A percentile compares a stretch with the other conserved stretches of the same genome.
Conservation (phyloP, 1,140 invertebrate genomes). For the Rhyzopertha dominica region DNA sequence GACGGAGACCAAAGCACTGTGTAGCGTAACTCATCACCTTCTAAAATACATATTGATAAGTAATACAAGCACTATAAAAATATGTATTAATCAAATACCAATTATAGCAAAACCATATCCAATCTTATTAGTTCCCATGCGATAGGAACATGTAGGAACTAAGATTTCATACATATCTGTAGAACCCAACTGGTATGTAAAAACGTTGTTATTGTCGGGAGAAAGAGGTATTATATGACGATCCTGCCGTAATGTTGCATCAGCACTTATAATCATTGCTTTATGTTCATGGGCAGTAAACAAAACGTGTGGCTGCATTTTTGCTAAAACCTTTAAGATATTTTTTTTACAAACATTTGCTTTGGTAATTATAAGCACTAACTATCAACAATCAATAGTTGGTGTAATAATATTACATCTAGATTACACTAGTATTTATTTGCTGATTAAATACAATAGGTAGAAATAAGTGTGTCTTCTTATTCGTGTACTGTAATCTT, state of each 20-base stretch:
- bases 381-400: too few species aligned
- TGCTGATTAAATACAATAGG: too few species aligned
- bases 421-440: too few species aligned
- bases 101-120: slow-evolving; percentile 80
- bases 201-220: slow-evolving; percentile 48
- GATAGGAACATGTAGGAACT: slow-evolving; percentile 90
- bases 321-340: slow-evolving; percentile 55
- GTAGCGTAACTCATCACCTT: slow-evolving; percentile 37
- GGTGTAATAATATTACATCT: too few species aligned
- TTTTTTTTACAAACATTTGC: too few species aligned
- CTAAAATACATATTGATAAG: slow-evolving; percentile 19
- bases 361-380: too few species aligned
- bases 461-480: too few species aligned
- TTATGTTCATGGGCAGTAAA: slow-evolving; percentile 83
- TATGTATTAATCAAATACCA: slow-evolving; percentile 51
- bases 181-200: slow-evolving; percentile 47
- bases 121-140: slow-evolving; percentile 82
- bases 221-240: slow-evolving; percentile 47
- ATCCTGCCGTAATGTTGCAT: slow-evolving; percentile 47
- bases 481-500: too few species aligned
- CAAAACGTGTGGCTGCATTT: slow-evolving; percentile 70
- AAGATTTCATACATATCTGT: slow-evolving; percentile 73
- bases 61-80: background rate
- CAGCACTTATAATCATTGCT: slow-evolving; percentile 53
- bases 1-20: slow-evolving; percentile 43